Evolutionary conservation across 2,113 vertebrate genomes (phyloP), one percentile per base, ranked within the genome.

Genomic region (Calidris pygmaea): DNA sequence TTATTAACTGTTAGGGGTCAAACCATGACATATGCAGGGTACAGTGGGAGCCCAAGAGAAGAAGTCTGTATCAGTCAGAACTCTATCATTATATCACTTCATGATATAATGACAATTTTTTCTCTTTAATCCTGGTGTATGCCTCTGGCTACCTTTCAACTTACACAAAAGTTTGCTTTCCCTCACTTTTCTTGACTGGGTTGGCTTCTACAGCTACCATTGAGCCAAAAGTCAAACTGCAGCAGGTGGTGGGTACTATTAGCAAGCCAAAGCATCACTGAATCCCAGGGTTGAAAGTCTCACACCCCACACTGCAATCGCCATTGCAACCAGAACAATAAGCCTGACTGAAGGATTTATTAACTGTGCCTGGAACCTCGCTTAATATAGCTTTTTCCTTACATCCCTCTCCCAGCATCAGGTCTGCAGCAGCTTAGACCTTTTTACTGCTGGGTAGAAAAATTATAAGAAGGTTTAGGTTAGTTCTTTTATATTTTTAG

Each of bases 341-440:
- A 92, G 93, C 20, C 55, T 71, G 50, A 56, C 65, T 34, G 53
- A 77, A 89, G 67, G 63, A 62, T 96, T 93, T 93, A 92, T 67
- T 83, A 67, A 43, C 34, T 80, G 16, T 86, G 52, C 72, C 67
- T 58, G 24, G 22, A 56, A n/a, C 59, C 59, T 81, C 47, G 50
- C 30, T 85, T 80, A 32, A 41, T 37, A 53, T 1, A 60, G 9
- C 16, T 7, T 12, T 85, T 90, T 87, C 41, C 24, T 8, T 39
- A 3, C 29, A 70, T 70, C 34, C 11, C 21, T 85, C 53, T 53
- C 7, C 21, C 11, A 7, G 11, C 50, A 19, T 47, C 30, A 32
- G 15, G 14, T 85, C 89, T 92, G 75, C 26, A 66, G 34, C 48
- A 73, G 16, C 48, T 72, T 79, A 70, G 30, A 15, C 8, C 1